phyloP scores from a whole-genome alignment of 2,888 invertebrate genomes.

The Melanchra persicariae region DNA sequence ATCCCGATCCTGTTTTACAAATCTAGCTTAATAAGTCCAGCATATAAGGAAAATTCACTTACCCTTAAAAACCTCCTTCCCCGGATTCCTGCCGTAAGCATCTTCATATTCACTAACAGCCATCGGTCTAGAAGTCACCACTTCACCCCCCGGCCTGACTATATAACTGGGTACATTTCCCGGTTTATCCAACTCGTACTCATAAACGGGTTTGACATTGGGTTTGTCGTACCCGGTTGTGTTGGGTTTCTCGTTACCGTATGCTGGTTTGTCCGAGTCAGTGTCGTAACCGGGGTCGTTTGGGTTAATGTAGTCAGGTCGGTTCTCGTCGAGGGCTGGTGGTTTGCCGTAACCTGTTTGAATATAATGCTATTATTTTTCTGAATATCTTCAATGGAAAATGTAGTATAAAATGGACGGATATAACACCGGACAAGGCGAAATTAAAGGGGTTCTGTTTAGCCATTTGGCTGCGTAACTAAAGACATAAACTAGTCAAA shows the following conservation, averaged over 20 bases:
- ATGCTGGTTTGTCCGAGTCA: conserved; percentile 47
- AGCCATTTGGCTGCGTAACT: no score
- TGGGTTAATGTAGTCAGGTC: conserved; percentile 57
- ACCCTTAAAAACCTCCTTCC: conserved; percentile 79
- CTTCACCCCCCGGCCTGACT: conserved; percentile 77
- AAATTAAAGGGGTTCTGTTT: no score
- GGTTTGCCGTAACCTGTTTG: conserved; percentile 43
- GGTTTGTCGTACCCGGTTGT: conserved; percentile 61
- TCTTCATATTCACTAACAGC: conserved; percentile 79
- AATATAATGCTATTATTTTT: background rate
- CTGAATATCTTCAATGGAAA: no score
- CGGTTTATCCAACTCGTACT: conserved; percentile 81
- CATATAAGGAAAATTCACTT: conserved; percentile 66
- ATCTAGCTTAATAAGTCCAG: no score
- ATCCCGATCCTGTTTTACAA: no score
- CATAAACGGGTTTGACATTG: conserved; percentile 84
- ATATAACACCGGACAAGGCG: no score
- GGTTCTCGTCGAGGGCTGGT: conserved; percentile 50
- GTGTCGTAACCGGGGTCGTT: conserved; percentile 36
- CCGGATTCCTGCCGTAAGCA: conserved; percentile 73
- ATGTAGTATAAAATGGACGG: no score
- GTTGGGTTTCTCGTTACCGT: conserved; percentile 53
- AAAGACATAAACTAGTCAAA: no score
- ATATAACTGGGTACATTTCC: conserved; percentile 80
- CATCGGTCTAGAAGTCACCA: conserved; percentile 84